Percentiles rank a stretch among this genome's conserved stretches.
phyloP scores from a whole-genome alignment of 2,113 vertebrate species.

The Poicephalus meyeri region DNA sequence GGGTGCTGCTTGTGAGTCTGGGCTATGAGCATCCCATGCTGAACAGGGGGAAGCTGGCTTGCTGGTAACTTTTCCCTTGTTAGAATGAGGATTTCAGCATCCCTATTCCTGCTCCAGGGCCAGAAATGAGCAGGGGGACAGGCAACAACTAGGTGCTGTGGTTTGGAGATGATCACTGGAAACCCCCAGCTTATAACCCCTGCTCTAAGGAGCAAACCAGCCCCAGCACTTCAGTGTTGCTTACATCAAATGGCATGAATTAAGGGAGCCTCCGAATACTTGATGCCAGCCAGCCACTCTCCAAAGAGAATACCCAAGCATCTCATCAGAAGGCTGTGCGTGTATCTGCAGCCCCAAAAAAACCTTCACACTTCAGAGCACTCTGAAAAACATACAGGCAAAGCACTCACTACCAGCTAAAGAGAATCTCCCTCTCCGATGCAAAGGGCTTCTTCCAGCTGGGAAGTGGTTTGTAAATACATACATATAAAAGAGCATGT shows the following conservation, averaged over 20 bases:
- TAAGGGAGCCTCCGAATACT: not conserved
- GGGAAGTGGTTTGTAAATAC: slow-evolving; percentile 18
- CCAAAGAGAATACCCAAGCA: slow-evolving; percentile 2
- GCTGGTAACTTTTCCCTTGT: not conserved
- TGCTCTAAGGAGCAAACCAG: not conserved
- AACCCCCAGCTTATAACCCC: not conserved
- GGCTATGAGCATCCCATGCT: not conserved
- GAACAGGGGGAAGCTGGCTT: not conserved
- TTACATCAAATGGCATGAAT: not conserved
- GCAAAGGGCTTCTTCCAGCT: slow-evolving; percentile 21
- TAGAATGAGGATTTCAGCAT: not conserved
- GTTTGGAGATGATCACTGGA: not conserved
- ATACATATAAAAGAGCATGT: not conserved
- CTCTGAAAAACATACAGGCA: slow-evolving; percentile 42
- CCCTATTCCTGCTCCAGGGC: not conserved
- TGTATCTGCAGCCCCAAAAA: not conserved
- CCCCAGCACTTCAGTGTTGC: not conserved
- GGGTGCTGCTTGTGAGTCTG: not conserved
- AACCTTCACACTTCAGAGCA: slow-evolving; percentile 45
- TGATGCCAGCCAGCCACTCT: not conserved
- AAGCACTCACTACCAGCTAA: not conserved
- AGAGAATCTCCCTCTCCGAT: not conserved
- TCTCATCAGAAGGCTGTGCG: not conserved
- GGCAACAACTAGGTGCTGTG: not conserved
- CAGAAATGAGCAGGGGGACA: not conserved